Conservation (phyloP, 2,113 vertebrate genomes). For the Cygnus atratus region DNA sequence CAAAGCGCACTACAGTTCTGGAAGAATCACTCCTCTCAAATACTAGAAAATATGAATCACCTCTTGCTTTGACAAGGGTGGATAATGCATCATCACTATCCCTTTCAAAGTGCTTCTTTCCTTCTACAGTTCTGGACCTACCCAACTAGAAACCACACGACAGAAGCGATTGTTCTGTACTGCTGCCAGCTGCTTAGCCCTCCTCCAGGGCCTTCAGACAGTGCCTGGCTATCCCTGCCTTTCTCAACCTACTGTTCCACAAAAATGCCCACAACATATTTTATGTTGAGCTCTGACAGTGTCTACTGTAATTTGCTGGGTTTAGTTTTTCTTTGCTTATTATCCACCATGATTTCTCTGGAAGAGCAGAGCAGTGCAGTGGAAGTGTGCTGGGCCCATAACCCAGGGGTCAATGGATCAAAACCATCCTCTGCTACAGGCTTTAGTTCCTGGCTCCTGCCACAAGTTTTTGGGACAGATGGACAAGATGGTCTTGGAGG, state of each 20-base stretch:
- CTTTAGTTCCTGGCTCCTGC: too few relatives aligned
- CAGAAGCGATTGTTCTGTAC: not conserved
- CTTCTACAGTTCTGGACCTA: not conserved
- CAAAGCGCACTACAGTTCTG: not conserved
- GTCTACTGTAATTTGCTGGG: too few relatives aligned
- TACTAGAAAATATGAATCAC: not conserved
- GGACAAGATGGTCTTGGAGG: too few relatives aligned
- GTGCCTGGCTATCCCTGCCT: not conserved
- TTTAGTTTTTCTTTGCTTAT: too few relatives aligned
- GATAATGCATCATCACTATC: not conserved
- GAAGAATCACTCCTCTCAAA: not conserved
- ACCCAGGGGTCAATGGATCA: not conserved
- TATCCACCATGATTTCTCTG: too few relatives aligned
- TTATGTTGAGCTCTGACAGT: not conserved
- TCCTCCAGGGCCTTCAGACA: not conserved
- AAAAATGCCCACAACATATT: not conserved
- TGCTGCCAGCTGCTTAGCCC: not conserved
- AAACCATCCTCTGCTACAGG: too few relatives aligned
- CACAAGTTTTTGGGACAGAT: too few relatives aligned
- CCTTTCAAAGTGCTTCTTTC: not conserved
- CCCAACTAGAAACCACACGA: not conserved
- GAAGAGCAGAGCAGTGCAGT: not conserved
- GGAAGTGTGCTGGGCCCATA: not conserved
- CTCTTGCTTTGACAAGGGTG: not conserved
- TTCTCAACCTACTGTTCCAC: not conserved